Evolutionary conservation across 1,140 invertebrate species (phyloP).

Genomic region (Dysdera silvatica): DNA sequence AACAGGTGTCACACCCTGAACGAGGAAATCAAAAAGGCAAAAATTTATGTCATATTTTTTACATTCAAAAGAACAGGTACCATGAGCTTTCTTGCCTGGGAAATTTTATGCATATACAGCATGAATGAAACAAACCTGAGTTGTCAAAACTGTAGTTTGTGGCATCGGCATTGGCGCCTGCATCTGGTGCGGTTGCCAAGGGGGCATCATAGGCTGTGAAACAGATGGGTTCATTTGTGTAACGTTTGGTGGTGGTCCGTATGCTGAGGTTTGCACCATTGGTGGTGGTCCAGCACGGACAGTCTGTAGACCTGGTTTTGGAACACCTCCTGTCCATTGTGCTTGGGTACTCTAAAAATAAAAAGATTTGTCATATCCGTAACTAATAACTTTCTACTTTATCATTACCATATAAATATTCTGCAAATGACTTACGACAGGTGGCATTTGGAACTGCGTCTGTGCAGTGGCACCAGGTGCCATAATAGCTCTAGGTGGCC

Average conservation of each 20-base stretch:
- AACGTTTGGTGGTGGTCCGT: neutral
- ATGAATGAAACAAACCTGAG: too few relatives aligned
- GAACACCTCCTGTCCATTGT: neutral
- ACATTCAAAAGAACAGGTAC: too few relatives aligned
- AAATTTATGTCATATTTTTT: too few relatives aligned
- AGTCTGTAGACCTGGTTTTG: neutral
- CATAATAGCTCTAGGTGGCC: conserved; percentile 26
- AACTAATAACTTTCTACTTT: neutral
- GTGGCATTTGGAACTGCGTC: neutral
- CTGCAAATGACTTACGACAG: neutral
- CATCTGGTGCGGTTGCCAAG: neutral
- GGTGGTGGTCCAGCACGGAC: conserved; percentile 1
- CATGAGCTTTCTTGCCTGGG: too few relatives aligned
- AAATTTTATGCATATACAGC: too few relatives aligned
- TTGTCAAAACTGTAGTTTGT: neutral
- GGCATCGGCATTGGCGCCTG: neutral
- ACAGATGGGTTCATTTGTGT: neutral
- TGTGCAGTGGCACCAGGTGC: conserved; percentile 2
- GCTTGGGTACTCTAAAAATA: neutral
- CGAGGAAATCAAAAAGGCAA: too few relatives aligned
- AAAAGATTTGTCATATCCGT: neutral
- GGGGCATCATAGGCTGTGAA: neutral
- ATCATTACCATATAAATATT: neutral
- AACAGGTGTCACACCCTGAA: too few relatives aligned
- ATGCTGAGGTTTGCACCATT: neutral